Evolutionary conservation across 1,140 invertebrate genomes (phyloP), one percentile per base, ranked within the genome.

Genomic region (Aphaenogaster ashmeadi): DNA sequence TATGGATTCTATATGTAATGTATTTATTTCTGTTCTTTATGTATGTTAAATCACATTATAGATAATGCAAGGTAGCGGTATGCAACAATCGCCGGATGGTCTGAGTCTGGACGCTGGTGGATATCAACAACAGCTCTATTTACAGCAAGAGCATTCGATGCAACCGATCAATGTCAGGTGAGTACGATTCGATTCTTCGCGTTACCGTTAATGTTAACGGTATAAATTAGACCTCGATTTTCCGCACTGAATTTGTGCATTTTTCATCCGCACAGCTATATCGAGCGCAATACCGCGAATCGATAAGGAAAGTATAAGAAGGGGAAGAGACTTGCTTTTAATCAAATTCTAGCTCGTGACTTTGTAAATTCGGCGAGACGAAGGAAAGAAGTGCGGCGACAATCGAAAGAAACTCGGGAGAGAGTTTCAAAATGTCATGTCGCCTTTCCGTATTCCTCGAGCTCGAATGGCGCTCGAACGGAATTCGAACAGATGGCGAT

Each of bases 51-150:
- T 86, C 80, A 27, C 27, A 74, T 75, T 93, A 41, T 87, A 95
- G 95, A 95, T 95, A 93, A 94, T 95, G 93, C 92, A 95, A 94
- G 96, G 96, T 88, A 96, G 95, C 64, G 97, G 96, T 93, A 97
- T 97, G 94, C 97, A 97, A 91, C 97, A 96, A 72, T 97, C 97
- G 54, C 96, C 97, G 93, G 97, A 97, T 88, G 96, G 96, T 7
- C 93, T 97, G 91, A 96, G 96, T 60, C 96, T 97, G 62, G 97
- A 97, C 83, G 96, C 97, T 6, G 97, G 97, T 64, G 96, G 96
- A 21, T 97, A 97, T 94, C 97, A 97, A 91, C 97, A 97, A 93
- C 97, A 97, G 36, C 93, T 97, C 36, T 97, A 97, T 91, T 94
- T 97, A 77, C 95, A 95, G 52, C 95, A 96, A 87, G 95, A 96